Evolutionary conservation across 2,888 invertebrate genomes (phyloP).

Genomic region (Lasioglossum zephyrum): DNA sequence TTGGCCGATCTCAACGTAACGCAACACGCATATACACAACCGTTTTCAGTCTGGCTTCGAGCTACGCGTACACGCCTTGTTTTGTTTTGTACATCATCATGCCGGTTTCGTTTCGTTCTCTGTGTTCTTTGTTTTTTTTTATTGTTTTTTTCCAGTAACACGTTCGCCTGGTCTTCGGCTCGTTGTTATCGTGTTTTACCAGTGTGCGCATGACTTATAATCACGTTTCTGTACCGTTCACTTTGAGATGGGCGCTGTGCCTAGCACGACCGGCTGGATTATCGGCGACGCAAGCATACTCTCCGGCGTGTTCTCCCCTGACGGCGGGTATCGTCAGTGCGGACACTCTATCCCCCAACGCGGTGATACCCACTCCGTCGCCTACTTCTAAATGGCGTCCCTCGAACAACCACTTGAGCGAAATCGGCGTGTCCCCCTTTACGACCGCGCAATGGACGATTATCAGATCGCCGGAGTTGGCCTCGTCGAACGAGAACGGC

Average conservation of each 20-base stretch:
- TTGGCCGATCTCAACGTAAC: constrained; percentile 49
- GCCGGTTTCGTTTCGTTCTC: constrained; percentile 55
- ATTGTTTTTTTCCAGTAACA: background rate
- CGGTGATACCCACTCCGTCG: constrained; percentile 81
- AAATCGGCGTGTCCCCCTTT: constrained; percentile 86
- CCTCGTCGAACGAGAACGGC: constrained; percentile 85
- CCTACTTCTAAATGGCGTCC: constrained; percentile 82
- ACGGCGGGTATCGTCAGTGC: constrained; percentile 89
- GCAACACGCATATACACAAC: constrained; percentile 51
- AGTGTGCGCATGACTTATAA: constrained; percentile 35
- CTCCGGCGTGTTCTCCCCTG: constrained; percentile 89
- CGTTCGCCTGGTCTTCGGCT: constrained; percentile 36
- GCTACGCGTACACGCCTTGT: constrained; percentile 58
- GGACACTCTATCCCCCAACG: constrained; percentile 85
- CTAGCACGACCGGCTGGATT: constrained; percentile 90
- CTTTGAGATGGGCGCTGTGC: constrained; percentile 89
- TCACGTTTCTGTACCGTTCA: constrained; percentile 87
- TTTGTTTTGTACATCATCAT: constrained; percentile 57
- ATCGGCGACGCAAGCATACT: constrained; percentile 91
- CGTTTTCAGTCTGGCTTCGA: constrained; percentile 27
- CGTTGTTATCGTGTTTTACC: constrained; percentile 26
- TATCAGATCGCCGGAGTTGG: constrained; percentile 86
- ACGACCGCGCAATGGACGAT: constrained; percentile 87
- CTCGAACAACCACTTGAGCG: constrained; percentile 81
- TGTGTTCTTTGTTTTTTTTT: background rate